Percentiles rank a stretch among this genome's conserved stretches.
These are phyloP conservation scores for Mixornis gularis DNA, from an alignment of 2,113 vertebrate species.

Conservation along the genomic window DNA sequence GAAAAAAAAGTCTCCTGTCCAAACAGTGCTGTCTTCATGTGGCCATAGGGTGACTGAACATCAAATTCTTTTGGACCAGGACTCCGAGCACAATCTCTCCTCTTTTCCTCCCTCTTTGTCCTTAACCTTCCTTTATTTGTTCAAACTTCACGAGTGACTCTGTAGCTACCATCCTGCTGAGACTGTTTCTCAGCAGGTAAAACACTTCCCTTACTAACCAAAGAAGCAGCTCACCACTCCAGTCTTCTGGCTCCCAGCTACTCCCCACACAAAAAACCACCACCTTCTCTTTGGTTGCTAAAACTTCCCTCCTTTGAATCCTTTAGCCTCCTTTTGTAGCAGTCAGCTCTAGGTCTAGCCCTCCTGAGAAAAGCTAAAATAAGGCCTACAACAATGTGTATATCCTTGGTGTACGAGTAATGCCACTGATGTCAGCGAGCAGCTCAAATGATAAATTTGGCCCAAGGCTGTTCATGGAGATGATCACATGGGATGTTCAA, in stretches of 20 bases:
- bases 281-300: not conserved
- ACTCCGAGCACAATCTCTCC: not conserved
- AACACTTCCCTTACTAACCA: not conserved
- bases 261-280: not conserved
- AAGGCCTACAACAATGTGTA: not conserved
- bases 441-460: constrained; percentile 33
- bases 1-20: not conserved
- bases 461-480: constrained; percentile 14
- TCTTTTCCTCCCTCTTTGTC: not conserved
- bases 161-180: not conserved
- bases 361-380: constrained; percentile 49
- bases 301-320: not conserved
- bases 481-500: constrained; percentile 23
- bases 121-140: not conserved
- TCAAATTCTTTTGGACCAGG: not conserved
- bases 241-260: not conserved
- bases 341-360: not conserved
- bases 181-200: not conserved
- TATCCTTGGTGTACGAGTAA: not conserved
- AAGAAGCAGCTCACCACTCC: not conserved
- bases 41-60: not conserved
- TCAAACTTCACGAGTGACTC: not conserved
- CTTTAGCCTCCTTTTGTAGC: not conserved
- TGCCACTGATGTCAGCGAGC: not conserved
- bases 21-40: not conserved